Evolutionary conservation across 2,113 vertebrate genomes (phyloP), one percentile per base, ranked within the genome.

Genomic region (Osmerus eperlanus): DNA sequence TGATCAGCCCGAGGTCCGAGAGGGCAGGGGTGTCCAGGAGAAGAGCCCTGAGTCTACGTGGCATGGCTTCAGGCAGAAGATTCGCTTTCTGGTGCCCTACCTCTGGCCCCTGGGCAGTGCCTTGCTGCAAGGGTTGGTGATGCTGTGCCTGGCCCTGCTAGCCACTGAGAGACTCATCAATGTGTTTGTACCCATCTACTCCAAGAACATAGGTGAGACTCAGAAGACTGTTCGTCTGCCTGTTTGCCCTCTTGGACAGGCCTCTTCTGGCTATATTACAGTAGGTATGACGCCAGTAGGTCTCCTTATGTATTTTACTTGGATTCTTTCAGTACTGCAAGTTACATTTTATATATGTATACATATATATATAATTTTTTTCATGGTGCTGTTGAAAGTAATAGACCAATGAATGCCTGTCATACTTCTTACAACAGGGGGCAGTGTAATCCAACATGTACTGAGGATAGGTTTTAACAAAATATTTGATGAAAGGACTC

Each of bases 141-240:
- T 97, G 56, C 78, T 95, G 71, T 97, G 95, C 80, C 79, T 95
- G 71, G 82, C 80, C 0, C 91, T 98, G 64, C 91, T 97, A 88
- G 92, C 86, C 0, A 62, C 92, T 53, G 96, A 97, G 73, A 74
- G 95, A 0, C 92, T 84, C 70, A 88, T 98, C 60, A 97, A 97
- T 0, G 91, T 97, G 69, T 93, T 96, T 0, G 96, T 98, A 29
- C 96, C 96, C 1, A 89, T 98, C 83, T 96, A 91, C 89, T 95
- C 94, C 79, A 96, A 92, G 76, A 92, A 95, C 71, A 96, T 96
- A 0, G 96, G 96, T 97, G 83, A 95, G 94, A 21, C 6, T 65
- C 5, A 36, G 32, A 36, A 36, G 32, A 36, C 32, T 6, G 32
- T 36, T 36, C 7, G 32, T 36, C 7, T 36, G 32, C 6, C 7